Conservation (phyloP, 2,888 invertebrate genomes). For the Patella pellucida region DNA sequence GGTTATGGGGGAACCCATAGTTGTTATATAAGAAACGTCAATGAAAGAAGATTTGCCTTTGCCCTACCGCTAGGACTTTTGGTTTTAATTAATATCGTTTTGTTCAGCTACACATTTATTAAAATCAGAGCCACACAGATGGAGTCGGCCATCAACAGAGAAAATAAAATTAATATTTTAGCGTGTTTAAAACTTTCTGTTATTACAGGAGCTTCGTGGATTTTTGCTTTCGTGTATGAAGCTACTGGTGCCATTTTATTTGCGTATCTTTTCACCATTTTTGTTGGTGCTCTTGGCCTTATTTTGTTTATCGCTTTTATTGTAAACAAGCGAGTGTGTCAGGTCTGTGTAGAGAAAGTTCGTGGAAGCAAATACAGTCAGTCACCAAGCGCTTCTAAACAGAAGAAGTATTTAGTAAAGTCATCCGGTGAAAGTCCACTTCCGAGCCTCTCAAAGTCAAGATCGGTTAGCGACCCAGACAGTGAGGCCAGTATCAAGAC, state of each 20-base stretch:
- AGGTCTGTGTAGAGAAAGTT: neutral
- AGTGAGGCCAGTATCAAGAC: neutral
- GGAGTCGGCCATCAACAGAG: neutral
- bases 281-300: neutral
- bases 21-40: neutral
- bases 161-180: constrained; percentile 4
- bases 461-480: neutral
- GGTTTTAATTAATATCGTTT: neutral
- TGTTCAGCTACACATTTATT: constrained; percentile 5
- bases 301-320: neutral
- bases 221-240: neutral
- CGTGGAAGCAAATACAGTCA: neutral
- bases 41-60: neutral
- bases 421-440: neutral
- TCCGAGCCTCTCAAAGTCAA: neutral
- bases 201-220: neutral
- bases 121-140: neutral
- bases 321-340: neutral
- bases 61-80: neutral
- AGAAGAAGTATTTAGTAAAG: neutral
- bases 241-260: neutral
- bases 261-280: neutral
- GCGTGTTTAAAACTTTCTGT: constrained; percentile 5
- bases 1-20: neutral
- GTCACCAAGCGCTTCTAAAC: neutral